Evolutionary conservation across 2,113 vertebrate genomes (phyloP).

Genomic region (Caracal caracal): DNA sequence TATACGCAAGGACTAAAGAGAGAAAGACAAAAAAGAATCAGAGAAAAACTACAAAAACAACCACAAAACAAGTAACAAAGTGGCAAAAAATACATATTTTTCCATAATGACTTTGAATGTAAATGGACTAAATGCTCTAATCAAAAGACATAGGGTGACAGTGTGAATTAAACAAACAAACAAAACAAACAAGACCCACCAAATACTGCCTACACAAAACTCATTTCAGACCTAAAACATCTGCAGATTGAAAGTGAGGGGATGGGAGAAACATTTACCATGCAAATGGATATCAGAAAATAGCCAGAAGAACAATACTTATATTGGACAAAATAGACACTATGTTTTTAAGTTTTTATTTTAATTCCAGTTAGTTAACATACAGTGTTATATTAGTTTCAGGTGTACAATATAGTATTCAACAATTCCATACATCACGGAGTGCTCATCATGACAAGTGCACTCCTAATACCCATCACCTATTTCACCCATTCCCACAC

Average conservation of each 20-base stretch:
- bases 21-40: neutral
- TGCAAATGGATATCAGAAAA: neutral
- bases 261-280: neutral
- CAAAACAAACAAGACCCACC: neutral
- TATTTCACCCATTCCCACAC: neutral
- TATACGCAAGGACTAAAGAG: neutral
- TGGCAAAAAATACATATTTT: neutral
- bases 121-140: neutral
- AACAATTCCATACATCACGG: neutral
- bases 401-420: neutral
- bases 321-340: neutral
- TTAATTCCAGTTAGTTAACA: neutral
- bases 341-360: neutral
- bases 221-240: neutral
- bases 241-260: neutral
- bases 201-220: neutral
- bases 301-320: neutral
- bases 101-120: neutral
- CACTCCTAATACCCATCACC: neutral
- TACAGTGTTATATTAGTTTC: neutral
- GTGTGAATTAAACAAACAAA: neutral
- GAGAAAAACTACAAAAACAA: neutral
- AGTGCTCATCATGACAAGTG: neutral
- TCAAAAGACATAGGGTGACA: neutral
- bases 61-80: neutral